A percentile compares a stretch with the other conserved stretches of the same genome.
Evolutionary conservation across 2,797 vertebrate genomes (phyloP).

Genomic region (Clarias platycephalus): DNA sequence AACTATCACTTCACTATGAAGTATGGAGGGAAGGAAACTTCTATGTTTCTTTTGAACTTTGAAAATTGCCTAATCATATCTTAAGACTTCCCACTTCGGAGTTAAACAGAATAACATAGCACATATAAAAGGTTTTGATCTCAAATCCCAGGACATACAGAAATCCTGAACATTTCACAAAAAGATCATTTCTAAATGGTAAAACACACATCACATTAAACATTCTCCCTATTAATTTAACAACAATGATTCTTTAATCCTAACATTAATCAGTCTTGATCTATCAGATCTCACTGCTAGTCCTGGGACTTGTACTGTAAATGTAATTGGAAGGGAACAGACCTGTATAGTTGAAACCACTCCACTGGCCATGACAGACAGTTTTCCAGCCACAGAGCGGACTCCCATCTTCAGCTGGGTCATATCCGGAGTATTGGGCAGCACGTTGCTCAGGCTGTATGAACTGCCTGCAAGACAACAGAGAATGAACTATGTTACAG

Average conservation of each 20-base stretch:
- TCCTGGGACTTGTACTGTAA: not conserved
- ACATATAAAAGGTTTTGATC: not conserved
- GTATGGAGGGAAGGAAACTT: not conserved
- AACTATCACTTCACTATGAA: not conserved
- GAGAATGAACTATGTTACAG: too few species aligned
- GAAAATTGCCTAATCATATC: not conserved
- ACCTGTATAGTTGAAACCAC: constrained; percentile 95
- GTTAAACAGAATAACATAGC: not conserved
- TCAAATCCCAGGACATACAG: not conserved
- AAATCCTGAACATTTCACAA: not conserved
- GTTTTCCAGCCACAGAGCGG: constrained; percentile 87
- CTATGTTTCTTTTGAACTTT: not conserved
- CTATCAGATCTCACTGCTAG: not conserved
- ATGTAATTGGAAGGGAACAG: constrained; percentile 34
- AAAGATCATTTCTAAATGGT: not conserved
- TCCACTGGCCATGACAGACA: constrained; percentile 93
- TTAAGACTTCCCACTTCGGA: not conserved
- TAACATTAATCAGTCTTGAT: not conserved
- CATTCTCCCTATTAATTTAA: not conserved
- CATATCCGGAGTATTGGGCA: constrained; percentile 91
- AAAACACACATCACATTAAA: not conserved
- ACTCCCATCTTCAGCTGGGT: constrained; percentile 90
- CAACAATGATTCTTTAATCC: not conserved
- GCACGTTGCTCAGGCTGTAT: constrained; percentile 82
- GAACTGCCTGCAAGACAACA: constrained; percentile 70